Base-by-base conservation (phyloP, 2,888 invertebrate species). In the Stegana nigrithorax region DNA sequence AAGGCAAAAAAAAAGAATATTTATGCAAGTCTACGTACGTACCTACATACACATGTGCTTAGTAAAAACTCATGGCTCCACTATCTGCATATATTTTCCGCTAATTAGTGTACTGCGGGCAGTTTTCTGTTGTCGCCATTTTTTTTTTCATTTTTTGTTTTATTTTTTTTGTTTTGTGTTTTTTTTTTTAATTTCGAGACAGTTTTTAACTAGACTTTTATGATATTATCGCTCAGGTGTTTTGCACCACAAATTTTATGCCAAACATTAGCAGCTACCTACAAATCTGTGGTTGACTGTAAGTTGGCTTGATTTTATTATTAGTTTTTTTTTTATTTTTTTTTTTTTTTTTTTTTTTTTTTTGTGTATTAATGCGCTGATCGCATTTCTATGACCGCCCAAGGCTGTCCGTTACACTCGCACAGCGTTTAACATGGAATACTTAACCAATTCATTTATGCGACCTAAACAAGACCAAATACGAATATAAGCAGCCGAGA, bases 151-250 rank as follows among this genome's bases (percentile, higher is more conserved):
- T n/a, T n/a, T n/a, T n/a, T n/a, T n/a, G n/a, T n/a, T n/a, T 6
- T 2, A n/a, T 2, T 42, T 42, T 42, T 1, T 42, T 14, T 42
- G 42, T n/a, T 42, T 14, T 17, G 42, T 42, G n/a, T n/a, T n/a
- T n/a, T n/a, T n/a, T n/a, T n/a, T n/a, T n/a, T n/a, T n/a, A n/a
- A n/a, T n/a, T n/a, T n/a, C n/a, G n/a, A n/a, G n/a, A n/a, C n/a
- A n/a, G n/a, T n/a, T n/a, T n/a, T n/a, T n/a, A n/a, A n/a, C n/a
- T n/a, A n/a, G n/a, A n/a, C n/a, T n/a, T 19, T 12, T n/a, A 45
- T 10, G 59, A 59, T 59, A 47, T 36, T 59, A 59, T 59, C 47
- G 47, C 23, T 59, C 59, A 59, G 59, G 59, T 59, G 59, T 59
- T 36, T 59, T 58, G 19, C n/a, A n/a, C n/a, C n/a, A n/a, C n/a